These are phyloP conservation scores for Drosophila multiciliata DNA, from an alignment of 2,888 invertebrate species.

Conservation along the genomic window DNA sequence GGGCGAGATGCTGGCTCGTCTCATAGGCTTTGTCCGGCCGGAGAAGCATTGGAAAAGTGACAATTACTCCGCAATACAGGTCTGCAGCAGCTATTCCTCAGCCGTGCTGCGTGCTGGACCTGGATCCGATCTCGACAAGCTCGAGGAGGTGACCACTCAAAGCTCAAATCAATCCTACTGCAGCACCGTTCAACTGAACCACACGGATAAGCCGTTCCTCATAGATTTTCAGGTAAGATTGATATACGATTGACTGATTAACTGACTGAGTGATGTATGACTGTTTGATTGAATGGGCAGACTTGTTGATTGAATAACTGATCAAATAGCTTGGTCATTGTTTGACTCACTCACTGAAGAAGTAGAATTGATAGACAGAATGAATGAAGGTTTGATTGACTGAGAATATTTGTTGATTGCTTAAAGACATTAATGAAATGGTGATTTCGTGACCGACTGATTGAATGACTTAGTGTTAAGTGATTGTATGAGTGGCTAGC, in stretches of 20 bases:
- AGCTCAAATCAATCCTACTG: conserved; percentile 90
- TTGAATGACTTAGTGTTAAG: not conserved
- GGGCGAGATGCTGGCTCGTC: conserved; percentile 91
- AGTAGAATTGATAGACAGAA: not conserved
- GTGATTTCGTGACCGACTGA: not conserved
- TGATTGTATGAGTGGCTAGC: too few relatives aligned
- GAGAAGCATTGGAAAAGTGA: conserved; percentile 90
- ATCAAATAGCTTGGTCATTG: not conserved
- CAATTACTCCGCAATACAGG: conserved; percentile 90
- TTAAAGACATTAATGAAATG: not conserved
- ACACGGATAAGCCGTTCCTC: conserved; percentile 88
- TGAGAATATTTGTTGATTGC: not conserved
- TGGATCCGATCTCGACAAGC: conserved; percentile 80
- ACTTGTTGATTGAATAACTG: not conserved
- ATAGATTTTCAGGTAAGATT: conserved; percentile 88
- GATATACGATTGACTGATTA: not conserved
- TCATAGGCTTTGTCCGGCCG: conserved; percentile 93
- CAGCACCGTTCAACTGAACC: conserved; percentile 89
- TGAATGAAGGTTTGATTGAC: not conserved
- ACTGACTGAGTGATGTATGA: not conserved
- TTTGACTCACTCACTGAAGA: not conserved
- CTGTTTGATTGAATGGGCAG: not conserved
- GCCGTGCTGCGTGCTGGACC: conserved; percentile 88
- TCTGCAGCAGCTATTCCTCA: conserved; percentile 92
- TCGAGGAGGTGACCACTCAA: conserved; percentile 87